Evolutionary conservation across 2,797 vertebrate species (phyloP), one percentile per base, ranked within the genome.

Genomic region (Sphenopsis melanotis): DNA sequence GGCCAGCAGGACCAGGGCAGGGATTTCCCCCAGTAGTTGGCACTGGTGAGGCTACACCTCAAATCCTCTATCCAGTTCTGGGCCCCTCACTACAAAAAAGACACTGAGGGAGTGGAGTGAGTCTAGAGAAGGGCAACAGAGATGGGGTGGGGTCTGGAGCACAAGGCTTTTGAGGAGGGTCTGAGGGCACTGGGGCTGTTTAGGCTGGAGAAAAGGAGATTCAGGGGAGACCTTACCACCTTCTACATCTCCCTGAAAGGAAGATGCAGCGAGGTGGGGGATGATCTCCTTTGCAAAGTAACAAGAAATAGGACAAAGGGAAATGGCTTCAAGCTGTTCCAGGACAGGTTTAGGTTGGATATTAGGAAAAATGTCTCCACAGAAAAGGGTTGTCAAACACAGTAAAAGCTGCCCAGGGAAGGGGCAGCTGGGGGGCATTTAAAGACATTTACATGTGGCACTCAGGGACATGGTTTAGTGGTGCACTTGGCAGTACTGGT

Each of bases 11-110:
- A 14, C 13, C 55, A 69, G 32, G 23, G 12, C 55, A 75, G 22
- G 1, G 32, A 41, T 7, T 47, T 22, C 4, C 18, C 34, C 22
- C 61, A 7, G 61, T 7, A 41, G 1, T 9, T 0, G 0, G 30
- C 46, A 41, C 34, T 41, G 15, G 9, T 60, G 61, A 61, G 34
- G 13, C 6, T 11, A 46, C 30, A 36, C 37, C 11, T 57, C 21
- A 9, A 46, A 32, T 36, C 5, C 34, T 41, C 3, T 32, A 19
- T 32, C 18, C 37, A 70, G 56, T 37, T 69, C 32, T 81, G 76
- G 26, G 44, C 5, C 14, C 12, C 22, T 57, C 34, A 17, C 8
- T 46, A 29, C 19, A 29, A 52, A 56, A 32, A 61, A 23, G 22
- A 46, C 26, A 24, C 6, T 21, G 56, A 52, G 39, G 19, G 11